phyloP scores from a whole-genome alignment of 2,113 vertebrate species.

The Ginglymostoma cirratum region DNA sequence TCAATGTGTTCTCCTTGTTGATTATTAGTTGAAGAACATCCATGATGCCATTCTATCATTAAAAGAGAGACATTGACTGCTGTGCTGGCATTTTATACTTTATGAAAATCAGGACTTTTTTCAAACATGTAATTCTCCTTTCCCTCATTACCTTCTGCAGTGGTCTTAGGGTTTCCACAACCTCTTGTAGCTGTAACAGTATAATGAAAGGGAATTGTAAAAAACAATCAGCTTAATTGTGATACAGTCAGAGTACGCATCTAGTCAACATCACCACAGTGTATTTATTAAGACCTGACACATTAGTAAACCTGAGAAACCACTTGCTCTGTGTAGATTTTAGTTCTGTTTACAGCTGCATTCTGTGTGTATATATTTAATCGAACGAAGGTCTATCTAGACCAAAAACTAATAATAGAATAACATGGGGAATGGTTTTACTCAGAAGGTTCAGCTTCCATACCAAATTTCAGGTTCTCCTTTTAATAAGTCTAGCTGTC shows the following conservation, averaged over 20 bases:
- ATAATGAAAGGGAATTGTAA: neutral
- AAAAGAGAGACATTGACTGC: too few species aligned
- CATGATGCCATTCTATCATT: neutral
- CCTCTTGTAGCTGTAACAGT: neutral
- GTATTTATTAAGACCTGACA: neutral
- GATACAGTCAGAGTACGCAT: neutral
- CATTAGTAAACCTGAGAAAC: neutral
- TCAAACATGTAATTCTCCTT: neutral
- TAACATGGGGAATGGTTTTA: neutral
- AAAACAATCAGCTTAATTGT: neutral
- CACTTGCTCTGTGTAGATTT: neutral
- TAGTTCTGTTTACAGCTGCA: neutral
- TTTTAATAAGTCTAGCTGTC: neutral
- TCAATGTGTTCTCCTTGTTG: neutral
- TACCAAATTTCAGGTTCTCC: neutral
- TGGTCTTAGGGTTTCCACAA: neutral
- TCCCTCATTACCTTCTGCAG: neutral
- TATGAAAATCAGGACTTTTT: neutral
- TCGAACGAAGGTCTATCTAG: neutral
- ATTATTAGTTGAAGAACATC: neutral
- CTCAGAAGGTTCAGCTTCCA: neutral
- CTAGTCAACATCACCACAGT: slow-evolving; percentile 1
- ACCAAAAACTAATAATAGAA: neutral
- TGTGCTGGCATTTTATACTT: neutral
- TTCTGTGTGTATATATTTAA: neutral